Base-by-base conservation (phyloP, 2,113 vertebrate genomes). In the Cyanoramphus novaezelandiae region DNA sequence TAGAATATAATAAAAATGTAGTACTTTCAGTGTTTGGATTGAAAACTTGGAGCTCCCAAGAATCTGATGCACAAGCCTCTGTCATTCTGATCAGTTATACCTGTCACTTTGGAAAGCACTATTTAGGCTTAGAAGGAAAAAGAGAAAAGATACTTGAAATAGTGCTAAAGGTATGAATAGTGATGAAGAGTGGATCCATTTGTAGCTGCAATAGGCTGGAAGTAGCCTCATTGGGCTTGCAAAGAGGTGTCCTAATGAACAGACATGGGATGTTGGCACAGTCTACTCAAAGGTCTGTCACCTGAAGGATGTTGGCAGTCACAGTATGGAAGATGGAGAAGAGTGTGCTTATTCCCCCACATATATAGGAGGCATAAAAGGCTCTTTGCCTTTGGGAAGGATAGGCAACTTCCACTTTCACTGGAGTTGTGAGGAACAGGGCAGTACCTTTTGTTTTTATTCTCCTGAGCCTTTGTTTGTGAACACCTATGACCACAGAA, bases 1-100 rank as follows among this genome's bases (percentile, higher is more conserved):
- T 39, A 43, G 55, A 68, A 86, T 94, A 83, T 97, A 97, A 97
- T 95, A 94, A 96, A 97, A 97, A 96, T 92, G 95, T 97, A 97
- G 50, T 76, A 89, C 39, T 94, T 93, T 59, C 97, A 52, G 31
- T 94, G 71, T 93, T 97, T 77, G 88, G 92, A 91, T 79, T 95
- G 82, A 97, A 91, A 96, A 88, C 52, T 92, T 77, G 91, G 79
- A 94, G 81, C 90, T 90, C 81, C 64, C 88, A 88, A 95, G 86
- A 96, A 75, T 68, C 29, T 84, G 80, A 90, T 64, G 35, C 17
- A 67, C 37, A 13, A 68, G 71, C 77, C 90, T 92, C 88, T 97
- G 64, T 96, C 88, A 96, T 72, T 52, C n/a, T 72, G 65, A 57
- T 97, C 91, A 49, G 13, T 91, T 71, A n/a, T 2, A 49, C 14